Percentiles rank a stretch among this genome's conserved stretches.
phyloP scores from a whole-genome alignment of 2,113 vertebrate species.

The Neodontobutis hainanensis region DNA sequence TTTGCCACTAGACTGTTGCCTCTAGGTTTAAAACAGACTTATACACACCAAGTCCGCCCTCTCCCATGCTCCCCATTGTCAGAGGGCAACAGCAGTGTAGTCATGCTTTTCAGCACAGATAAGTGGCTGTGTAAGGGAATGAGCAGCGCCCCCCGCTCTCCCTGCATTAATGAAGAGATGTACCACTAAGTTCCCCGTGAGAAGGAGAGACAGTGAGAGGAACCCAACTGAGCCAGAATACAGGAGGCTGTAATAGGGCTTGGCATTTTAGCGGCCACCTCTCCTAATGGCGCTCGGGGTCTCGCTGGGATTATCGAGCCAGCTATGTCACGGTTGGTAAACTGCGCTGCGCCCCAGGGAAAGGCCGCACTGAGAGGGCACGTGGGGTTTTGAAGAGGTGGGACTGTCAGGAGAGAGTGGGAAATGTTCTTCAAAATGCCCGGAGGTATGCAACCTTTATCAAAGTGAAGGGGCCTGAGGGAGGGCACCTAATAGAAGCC shows the following conservation, averaged over 20 bases:
- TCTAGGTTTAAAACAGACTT: conserved; percentile 11
- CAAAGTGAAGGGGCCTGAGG: conserved; percentile 58
- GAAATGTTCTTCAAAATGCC: conserved; percentile 53
- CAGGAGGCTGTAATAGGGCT: conserved; percentile 34
- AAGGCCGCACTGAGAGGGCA: conserved; percentile 35
- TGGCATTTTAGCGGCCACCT: conserved; percentile 57
- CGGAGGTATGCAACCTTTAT: conserved; percentile 65
- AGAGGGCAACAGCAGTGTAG: conserved; percentile 43
- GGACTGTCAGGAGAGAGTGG: conserved; percentile 39
- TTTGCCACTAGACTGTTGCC: conserved; percentile 33
- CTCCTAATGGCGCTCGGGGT: conserved; percentile 48
- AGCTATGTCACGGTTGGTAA: conserved; percentile 60
- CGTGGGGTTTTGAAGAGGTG: conserved; percentile 44
- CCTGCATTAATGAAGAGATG: conserved; percentile 69
- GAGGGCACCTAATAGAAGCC: conserved; percentile 28
- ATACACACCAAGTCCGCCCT: neutral
- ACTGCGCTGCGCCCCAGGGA: conserved; percentile 48
- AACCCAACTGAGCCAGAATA: conserved; percentile 4
- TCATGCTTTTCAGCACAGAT: conserved; percentile 67
- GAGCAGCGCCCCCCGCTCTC: conserved; percentile 15
- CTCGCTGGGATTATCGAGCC: conserved; percentile 63
- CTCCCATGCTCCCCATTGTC: conserved; percentile 34
- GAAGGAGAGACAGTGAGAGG: conserved; percentile 24
- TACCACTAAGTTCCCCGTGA: conserved; percentile 46
- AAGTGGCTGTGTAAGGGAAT: conserved; percentile 50